Base-by-base conservation (phyloP, 2,113 vertebrate species). In the Microcebus lehilahytsara region DNA sequence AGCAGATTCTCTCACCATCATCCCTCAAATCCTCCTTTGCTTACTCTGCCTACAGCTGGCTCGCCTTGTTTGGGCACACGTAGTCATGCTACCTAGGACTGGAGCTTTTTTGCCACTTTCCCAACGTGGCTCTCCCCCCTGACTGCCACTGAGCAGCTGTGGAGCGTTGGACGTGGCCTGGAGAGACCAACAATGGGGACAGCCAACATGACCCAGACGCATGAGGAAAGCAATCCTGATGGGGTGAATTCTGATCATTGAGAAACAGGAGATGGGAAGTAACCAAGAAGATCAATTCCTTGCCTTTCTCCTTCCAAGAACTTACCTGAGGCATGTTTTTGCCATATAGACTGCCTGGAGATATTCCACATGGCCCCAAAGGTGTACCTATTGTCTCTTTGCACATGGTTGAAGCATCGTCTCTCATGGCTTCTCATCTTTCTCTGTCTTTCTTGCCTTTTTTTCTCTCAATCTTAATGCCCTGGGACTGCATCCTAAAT, bases 401-500 rank as follows among this genome's bases (percentile, higher is more conserved):
- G 32, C 30, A 89, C 58, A 62, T 78, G 66, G 2, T 42, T 51
- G 42, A 62, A 66, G 27, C 66, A 30, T 81, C 40, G 22, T 89
- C 62, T 58, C 58, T 25, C 62, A 6, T 78, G 5, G 27, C n/a
- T 69, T 40, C 83, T 30, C 16, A 2, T 49, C 56, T 62, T 89
- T 64, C 46, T 69, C 74, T 62, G 49, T 53, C 53, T 93, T n/a
- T 93, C 34, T 83, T 66, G 37, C 53, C 37, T 51, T 90, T 85
- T 85, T 81, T 49, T 20, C 40, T 90, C n/a, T 88, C 58, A 74
- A n/a, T 72, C 30, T 89, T n/a, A 34, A 37, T 85, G 60, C 85
- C n/a, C 71, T 77, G 17, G 51, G 72, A 56, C 72, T 78, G n/a
- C 46, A 96, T 62, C 77, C 86, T 95, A 97, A 95, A 58, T 80